Conservation (phyloP, 2,888 invertebrate genomes). For the Mesorhabditis belari region DNA sequence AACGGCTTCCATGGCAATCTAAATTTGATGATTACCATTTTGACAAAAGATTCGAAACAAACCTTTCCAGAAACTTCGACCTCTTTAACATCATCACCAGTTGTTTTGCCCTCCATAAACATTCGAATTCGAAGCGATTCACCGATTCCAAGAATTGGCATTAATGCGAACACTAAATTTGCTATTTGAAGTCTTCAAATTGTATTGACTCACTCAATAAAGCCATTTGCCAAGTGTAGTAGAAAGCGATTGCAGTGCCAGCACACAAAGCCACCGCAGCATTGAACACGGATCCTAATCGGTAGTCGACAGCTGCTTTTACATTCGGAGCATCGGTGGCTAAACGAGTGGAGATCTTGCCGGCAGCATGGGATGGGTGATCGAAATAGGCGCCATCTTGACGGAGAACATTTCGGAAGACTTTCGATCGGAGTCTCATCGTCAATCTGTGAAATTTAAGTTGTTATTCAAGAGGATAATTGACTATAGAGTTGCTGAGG, state of each 20-base stretch:
- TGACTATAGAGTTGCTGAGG: no score
- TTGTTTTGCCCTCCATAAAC: conserved; percentile 55
- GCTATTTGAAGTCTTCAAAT: no score
- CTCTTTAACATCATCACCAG: conserved; percentile 57
- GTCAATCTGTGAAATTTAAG: conserved; percentile 55
- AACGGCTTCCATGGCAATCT: no score
- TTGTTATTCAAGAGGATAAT: no score
- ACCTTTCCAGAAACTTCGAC: conserved; percentile 60
- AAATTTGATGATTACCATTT: no score
- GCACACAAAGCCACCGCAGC: conserved; percentile 53
- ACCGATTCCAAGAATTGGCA: conserved; percentile 53
- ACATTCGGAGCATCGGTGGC: conserved; percentile 57
- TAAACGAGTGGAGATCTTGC: conserved; percentile 54
- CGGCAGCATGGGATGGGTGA: conserved; percentile 53
- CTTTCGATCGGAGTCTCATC: conserved; percentile 52
- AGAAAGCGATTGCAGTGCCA: conserved; percentile 56
- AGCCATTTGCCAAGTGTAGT: conserved; percentile 57
- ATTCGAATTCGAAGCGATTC: conserved; percentile 54
- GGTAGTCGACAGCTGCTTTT: conserved; percentile 56
- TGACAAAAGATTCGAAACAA: conserved; percentile 3
- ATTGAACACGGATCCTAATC: conserved; percentile 55
- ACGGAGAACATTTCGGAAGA: conserved; percentile 55
- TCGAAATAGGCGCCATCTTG: conserved; percentile 58
- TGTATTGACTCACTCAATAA: no score
- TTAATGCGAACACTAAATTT: conserved; percentile 52